phyloP scores from a whole-genome alignment of 2,113 vertebrate genomes.

The Cyprinodon variegatus region DNA sequence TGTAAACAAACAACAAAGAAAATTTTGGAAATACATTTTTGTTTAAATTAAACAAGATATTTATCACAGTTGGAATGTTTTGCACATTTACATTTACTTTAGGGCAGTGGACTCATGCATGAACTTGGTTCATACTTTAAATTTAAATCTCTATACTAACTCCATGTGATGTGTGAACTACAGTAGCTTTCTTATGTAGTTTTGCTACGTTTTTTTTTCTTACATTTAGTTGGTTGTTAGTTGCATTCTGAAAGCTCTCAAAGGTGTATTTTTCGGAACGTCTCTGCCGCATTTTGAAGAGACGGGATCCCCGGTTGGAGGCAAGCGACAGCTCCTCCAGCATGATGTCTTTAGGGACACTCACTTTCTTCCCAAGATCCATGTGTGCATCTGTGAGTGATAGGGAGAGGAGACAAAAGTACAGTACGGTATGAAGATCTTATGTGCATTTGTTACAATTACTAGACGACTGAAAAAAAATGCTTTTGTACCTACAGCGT shows the following conservation, averaged over 20 bases:
- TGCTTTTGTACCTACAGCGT: slow-evolving; percentile 15
- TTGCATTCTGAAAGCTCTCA: slow-evolving; percentile 86
- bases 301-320: slow-evolving; percentile 91
- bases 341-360: slow-evolving; percentile 93
- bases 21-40: background rate
- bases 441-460: background rate
- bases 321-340: slow-evolving; percentile 91
- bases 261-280: slow-evolving; percentile 96
- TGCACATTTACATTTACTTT: background rate
- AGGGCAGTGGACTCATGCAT: background rate
- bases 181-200: background rate
- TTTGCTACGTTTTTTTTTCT: slow-evolving; percentile 49
- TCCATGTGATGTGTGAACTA: background rate
- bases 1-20: background rate
- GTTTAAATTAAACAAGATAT: background rate
- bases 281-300: slow-evolving; percentile 95
- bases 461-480: background rate
- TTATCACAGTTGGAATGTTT: background rate
- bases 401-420: slow-evolving; percentile 14
- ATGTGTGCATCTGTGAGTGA: slow-evolving; percentile 81
- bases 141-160: background rate
- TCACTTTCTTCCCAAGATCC: slow-evolving; percentile 92
- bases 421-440: slow-evolving; percentile 8
- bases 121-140: background rate
- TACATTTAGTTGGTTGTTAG: slow-evolving; percentile 84